Evolutionary conservation across 2,797 vertebrate genomes (phyloP).

Genomic region (Mycteria americana): DNA sequence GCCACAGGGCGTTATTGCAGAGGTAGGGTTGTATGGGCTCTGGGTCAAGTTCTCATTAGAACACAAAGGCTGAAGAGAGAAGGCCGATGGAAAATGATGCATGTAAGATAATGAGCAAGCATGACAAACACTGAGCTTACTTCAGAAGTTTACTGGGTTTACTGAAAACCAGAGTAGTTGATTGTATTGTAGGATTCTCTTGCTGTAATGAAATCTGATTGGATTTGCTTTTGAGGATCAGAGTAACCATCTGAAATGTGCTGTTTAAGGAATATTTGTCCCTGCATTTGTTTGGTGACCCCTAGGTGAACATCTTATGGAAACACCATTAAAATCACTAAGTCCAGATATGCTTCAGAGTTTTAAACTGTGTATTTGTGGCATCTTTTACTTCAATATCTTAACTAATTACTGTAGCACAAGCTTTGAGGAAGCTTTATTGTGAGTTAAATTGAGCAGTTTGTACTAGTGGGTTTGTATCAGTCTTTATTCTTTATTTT

Average conservation of each 20-base stretch:
- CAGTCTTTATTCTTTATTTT: background rate
- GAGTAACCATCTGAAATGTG: background rate
- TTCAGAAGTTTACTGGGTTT: background rate
- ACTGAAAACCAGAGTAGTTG: background rate
- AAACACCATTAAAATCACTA: background rate
- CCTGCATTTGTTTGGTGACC: background rate
- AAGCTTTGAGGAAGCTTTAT: background rate
- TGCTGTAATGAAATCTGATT: background rate
- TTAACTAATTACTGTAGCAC: background rate
- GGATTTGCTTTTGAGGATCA: background rate
- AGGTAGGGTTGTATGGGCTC: background rate
- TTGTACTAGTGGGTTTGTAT: background rate
- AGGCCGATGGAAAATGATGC: background rate
- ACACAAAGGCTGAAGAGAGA: background rate
- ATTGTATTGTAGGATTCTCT: background rate
- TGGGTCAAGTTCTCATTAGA: background rate
- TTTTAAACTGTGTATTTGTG: background rate
- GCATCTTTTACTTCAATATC: background rate
- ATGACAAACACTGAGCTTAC: background rate
- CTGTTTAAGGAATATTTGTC: background rate
- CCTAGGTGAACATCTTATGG: background rate
- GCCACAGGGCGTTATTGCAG: fast-evolving
- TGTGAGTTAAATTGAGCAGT: background rate
- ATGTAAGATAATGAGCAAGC: background rate
- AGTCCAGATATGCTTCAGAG: background rate